phyloP scores from a whole-genome alignment of 2,888 invertebrate genomes.

The Steromphala cineraria region DNA sequence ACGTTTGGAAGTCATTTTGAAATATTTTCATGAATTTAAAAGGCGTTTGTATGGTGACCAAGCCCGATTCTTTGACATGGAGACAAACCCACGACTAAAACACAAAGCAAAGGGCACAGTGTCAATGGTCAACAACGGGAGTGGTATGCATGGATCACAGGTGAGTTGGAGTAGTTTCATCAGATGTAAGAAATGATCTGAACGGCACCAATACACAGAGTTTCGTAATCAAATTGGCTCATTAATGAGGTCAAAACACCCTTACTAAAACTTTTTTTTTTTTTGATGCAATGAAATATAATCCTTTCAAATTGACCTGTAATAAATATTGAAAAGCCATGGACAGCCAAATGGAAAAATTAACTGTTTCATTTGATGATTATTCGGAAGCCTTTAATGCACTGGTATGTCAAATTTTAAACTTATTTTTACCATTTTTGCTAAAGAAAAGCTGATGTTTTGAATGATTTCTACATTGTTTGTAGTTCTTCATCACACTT shows the following conservation, averaged over 20 bases:
- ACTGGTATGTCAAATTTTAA: not conserved
- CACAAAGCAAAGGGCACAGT: slow-evolving; percentile 90
- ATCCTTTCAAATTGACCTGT: too few species aligned
- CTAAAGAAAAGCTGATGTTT: not conserved
- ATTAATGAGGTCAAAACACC: too few species aligned
- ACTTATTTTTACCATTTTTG: not conserved
- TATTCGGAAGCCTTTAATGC: too few species aligned
- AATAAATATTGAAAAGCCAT: too few species aligned
- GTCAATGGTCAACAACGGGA: slow-evolving; percentile 95
- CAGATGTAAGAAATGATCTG: too few species aligned
- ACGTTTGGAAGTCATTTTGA: not conserved
- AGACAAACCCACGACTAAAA: slow-evolving; percentile 91
- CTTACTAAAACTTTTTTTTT: too few species aligned
- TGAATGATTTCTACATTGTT: slow-evolving; percentile 71
- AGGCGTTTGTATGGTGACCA: slow-evolving; percentile 87
- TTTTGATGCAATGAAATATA: too few species aligned
- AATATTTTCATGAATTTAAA: slow-evolving; percentile 12
- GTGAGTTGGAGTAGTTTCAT: slow-evolving; percentile 43
- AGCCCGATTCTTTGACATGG: slow-evolving; percentile 92
- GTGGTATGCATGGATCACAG: slow-evolving; percentile 83
- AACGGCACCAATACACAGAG: too few species aligned
- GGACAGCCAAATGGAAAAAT: too few species aligned
- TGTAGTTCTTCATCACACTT: slow-evolving; percentile 97
- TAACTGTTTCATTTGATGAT: too few species aligned
- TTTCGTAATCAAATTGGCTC: too few species aligned